Percentiles rank a stretch among this genome's conserved stretches.
Evolutionary conservation across 2,888 invertebrate species (phyloP).

Genomic region (Sarcophaga carnaria): DNA sequence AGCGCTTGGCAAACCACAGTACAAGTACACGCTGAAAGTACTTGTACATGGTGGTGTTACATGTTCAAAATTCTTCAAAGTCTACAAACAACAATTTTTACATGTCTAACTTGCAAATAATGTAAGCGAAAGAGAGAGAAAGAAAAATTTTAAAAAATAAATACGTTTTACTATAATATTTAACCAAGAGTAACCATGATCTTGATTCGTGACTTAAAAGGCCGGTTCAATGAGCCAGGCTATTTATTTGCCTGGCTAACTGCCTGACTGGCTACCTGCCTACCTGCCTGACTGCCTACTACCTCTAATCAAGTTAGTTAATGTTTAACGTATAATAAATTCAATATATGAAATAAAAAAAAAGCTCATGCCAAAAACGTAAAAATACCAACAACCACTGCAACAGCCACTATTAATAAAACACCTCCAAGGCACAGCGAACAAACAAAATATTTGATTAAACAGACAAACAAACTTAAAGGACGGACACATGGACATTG

Average conservation of each 20-base stretch:
- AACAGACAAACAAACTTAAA: slow-evolving; percentile 30
- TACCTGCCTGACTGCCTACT: slow-evolving; percentile 15
- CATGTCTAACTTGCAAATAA: slow-evolving; percentile 38
- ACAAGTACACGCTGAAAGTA: not conserved
- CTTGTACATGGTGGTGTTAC: not conserved
- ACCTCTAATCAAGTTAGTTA: slow-evolving; percentile 16
- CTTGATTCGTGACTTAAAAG: slow-evolving; percentile 73
- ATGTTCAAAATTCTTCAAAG: not conserved
- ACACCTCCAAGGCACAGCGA: slow-evolving; percentile 50
- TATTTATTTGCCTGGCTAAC: not conserved
- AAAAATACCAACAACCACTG: slow-evolving; percentile 7
- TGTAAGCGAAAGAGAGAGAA: no score
- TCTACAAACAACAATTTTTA: not conserved
- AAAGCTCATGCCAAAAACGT: slow-evolving; percentile 14
- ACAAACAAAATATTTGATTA: slow-evolving; percentile 8
- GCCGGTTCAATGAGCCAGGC: slow-evolving; percentile 68
- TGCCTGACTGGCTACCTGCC: not conserved
- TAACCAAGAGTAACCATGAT: slow-evolving; percentile 71
- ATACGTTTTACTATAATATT: not conserved
- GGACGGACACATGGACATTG: slow-evolving; percentile 18
- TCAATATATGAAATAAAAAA: not conserved
- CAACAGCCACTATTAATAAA: slow-evolving; percentile 16
- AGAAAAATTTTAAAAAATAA: no score
- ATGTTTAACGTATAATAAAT: slow-evolving; percentile 11
- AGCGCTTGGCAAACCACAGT: not conserved